These are phyloP conservation scores for Dynastes tityus DNA, from an alignment of 2,888 invertebrate species.

Conservation along the genomic window DNA sequence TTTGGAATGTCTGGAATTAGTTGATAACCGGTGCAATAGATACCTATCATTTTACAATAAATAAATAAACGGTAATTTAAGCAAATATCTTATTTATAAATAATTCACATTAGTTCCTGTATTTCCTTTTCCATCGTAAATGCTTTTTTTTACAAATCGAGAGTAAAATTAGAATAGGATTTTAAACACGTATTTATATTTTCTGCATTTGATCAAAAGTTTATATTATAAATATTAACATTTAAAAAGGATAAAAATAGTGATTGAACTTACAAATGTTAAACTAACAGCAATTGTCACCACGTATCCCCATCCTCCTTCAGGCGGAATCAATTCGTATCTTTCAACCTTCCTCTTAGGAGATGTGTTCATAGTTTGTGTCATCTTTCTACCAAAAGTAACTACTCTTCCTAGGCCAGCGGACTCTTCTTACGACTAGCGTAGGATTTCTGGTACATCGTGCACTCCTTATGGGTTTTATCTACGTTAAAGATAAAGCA, in stretches of 20 bases:
- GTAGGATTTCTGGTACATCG: conserved; percentile 9
- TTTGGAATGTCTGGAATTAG: too few species aligned
- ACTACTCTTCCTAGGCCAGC: not conserved
- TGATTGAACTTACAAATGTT: conserved; percentile 76
- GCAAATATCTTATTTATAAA: too few species aligned
- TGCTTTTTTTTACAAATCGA: too few species aligned
- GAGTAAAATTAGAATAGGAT: too few species aligned
- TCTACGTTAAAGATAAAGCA: conserved; percentile 33
- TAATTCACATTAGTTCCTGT: too few species aligned
- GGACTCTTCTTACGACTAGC: conserved; percentile 21
- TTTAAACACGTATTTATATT: too few species aligned
- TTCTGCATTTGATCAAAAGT: too few species aligned
- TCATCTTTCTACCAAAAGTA: conserved; percentile 8
- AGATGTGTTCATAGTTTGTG: not conserved
- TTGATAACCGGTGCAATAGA: too few species aligned
- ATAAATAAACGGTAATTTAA: too few species aligned
- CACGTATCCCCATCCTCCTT: conserved; percentile 86
- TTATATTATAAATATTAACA: too few species aligned
- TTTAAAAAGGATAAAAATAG: not conserved
- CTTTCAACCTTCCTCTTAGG: conserved; percentile 32
- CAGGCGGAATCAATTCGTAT: conserved; percentile 59
- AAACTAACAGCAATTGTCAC: conserved; percentile 82
- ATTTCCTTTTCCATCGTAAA: too few species aligned
- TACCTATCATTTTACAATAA: too few species aligned
- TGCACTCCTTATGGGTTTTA: conserved; percentile 23